phyloP scores from a whole-genome alignment of 2,113 vertebrate genomes.

The Syrrhaptes paradoxus region DNA sequence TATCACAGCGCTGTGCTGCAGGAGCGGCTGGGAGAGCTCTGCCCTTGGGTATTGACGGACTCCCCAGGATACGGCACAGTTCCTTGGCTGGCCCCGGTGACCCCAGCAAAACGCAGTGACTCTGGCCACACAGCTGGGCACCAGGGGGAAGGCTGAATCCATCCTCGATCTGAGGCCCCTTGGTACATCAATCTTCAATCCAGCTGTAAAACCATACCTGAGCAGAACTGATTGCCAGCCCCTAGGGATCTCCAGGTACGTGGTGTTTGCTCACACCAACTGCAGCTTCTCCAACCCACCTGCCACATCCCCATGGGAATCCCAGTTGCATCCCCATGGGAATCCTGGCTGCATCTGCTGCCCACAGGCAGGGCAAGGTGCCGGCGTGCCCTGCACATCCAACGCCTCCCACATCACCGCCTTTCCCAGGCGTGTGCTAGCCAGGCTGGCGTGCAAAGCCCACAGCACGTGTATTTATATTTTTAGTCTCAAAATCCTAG shows the following conservation, averaged over 20 bases:
- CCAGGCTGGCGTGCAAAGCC: neutral
- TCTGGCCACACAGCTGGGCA: neutral
- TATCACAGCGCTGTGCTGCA: neutral
- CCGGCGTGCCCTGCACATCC: fast-evolving
- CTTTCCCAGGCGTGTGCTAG: fast-evolving
- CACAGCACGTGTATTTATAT: fast-evolving
- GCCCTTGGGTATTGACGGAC: neutral
- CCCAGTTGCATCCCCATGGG: fast-evolving
- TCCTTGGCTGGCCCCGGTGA: fast-evolving
- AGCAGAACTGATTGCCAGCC: neutral
- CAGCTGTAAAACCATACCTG: neutral
- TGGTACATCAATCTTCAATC: neutral
- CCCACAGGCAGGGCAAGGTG: fast-evolving
- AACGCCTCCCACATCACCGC: fast-evolving
- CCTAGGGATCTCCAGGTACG: neutral
- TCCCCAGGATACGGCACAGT: neutral
- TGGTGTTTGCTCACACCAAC: neutral
- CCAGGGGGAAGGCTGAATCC: neutral
- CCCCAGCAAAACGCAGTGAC: fast-evolving
- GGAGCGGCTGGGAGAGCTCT: neutral
- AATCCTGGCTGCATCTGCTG: neutral
- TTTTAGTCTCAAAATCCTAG: neutral
- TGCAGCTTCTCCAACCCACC: neutral
- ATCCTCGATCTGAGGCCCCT: fast-evolving
- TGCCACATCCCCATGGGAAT: neutral